Evolutionary conservation across 64 coral and sea anemone species (phyloP).

Genomic region (Stylophora pistillata): DNA sequence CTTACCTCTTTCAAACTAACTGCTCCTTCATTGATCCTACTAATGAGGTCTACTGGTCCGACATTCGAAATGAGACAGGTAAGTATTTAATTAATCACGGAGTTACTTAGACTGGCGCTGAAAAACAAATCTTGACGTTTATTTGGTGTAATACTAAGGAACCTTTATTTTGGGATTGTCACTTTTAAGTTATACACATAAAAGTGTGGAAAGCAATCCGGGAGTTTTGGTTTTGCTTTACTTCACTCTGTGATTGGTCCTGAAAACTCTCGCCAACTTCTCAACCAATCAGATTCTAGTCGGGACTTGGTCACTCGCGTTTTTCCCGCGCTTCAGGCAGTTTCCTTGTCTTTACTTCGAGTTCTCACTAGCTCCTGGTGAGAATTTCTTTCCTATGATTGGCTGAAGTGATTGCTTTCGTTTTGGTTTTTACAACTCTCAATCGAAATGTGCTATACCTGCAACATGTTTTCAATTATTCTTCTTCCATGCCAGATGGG

Average conservation of each 20-base stretch:
- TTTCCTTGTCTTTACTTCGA: not conserved
- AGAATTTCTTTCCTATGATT: not conserved
- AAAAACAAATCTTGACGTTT: too few relatives aligned
- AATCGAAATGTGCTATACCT: not conserved
- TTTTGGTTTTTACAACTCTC: not conserved
- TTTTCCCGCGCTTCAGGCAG: not conserved
- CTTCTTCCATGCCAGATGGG: not conserved
- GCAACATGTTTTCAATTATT: not conserved
- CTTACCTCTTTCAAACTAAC: constrained; percentile 95
- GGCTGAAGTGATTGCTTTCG: not conserved
- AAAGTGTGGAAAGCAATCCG: not conserved
- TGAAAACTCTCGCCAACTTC: not conserved
- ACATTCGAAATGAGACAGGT: constrained; percentile 78
- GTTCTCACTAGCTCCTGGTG: not conserved
- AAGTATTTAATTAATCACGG: not conserved
- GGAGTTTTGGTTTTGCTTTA: not conserved
- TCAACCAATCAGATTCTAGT: not conserved
- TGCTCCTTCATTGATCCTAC: constrained; percentile 88
- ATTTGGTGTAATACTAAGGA: too few relatives aligned
- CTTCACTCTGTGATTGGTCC: not conserved
- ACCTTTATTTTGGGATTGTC: too few relatives aligned
- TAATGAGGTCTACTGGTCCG: constrained; percentile 95
- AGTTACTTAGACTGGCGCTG: too few relatives aligned
- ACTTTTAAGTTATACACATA: not conserved
- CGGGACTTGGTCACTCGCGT: not conserved